Conservation (phyloP, 2,797 vertebrate genomes). For the Myoxocephalus aenaeus region DNA sequence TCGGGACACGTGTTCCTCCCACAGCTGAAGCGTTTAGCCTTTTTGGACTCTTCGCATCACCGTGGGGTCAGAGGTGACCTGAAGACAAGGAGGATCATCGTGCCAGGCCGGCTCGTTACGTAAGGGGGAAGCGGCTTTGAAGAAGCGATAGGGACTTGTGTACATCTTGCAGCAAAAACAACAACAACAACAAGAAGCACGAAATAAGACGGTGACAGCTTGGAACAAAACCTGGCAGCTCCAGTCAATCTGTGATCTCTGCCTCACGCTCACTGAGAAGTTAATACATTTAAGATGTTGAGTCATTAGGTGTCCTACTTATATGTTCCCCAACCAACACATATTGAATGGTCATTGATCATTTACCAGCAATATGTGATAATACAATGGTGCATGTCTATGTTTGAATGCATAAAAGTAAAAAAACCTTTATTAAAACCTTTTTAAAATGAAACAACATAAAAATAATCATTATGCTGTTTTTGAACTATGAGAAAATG, state of each 20-base stretch:
- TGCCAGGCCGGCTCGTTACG: slow-evolving; percentile 33
- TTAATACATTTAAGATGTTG: background rate
- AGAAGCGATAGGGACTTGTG: slow-evolving; percentile 1
- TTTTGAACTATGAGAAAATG: background rate
- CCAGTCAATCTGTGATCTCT: slow-evolving; percentile 4
- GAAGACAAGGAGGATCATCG: slow-evolving; percentile 36
- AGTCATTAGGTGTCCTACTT: background rate
- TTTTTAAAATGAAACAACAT: background rate
- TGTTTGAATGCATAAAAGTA: background rate
- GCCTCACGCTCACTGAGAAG: background rate
- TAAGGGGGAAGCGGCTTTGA: slow-evolving; percentile 18
- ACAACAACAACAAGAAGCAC: no score
- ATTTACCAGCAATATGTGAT: background rate
- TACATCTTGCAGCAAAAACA: background rate
- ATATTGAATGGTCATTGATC: background rate
- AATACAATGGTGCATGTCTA: background rate
- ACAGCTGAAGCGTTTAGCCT: slow-evolving; percentile 36
- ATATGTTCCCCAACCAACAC: background rate
- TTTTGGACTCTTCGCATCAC: slow-evolving; percentile 39
- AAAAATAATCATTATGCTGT: background rate
- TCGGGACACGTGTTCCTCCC: slow-evolving; percentile 46
- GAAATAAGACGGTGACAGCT: background rate
- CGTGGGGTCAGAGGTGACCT: slow-evolving; percentile 33
- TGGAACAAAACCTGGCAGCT: slow-evolving; percentile 2
- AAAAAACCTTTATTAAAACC: background rate